phyloP scores from a whole-genome alignment of 1,140 invertebrate species.

The Bombus waltoni region DNA sequence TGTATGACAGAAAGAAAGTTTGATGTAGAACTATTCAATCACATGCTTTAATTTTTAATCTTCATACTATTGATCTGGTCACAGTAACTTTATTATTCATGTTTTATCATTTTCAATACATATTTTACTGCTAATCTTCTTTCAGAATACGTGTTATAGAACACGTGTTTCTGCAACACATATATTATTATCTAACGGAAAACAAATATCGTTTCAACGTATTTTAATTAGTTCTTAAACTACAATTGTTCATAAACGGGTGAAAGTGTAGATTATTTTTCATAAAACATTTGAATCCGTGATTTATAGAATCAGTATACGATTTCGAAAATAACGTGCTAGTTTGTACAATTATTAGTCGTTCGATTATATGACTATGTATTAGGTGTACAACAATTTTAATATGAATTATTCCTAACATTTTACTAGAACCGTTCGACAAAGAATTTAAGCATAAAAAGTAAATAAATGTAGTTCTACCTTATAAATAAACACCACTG shows the following conservation, averaged over 20 bases:
- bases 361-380: constrained; percentile 4
- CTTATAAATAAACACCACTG: constrained; percentile 39
- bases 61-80: constrained; percentile 12
- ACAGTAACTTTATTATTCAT: constrained; percentile 42
- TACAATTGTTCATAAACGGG: not conserved
- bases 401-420: constrained; percentile 34
- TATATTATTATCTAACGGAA: constrained; percentile 29
- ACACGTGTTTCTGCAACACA: constrained; percentile 23
- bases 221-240: constrained; percentile 17
- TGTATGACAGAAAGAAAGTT: not conserved
- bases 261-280: constrained; percentile 12
- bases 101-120: constrained; percentile 29
- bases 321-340: not conserved
- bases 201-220: constrained; percentile 6
- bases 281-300: constrained; percentile 30
- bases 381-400: constrained; percentile 23
- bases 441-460: constrained; percentile 15
- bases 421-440: constrained; percentile 5
- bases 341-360: constrained; percentile 40
- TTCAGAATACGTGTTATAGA: not conserved
- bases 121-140: constrained; percentile 17
- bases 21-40: not conserved
- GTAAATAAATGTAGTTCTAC: constrained; percentile 15
- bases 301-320: not conserved
- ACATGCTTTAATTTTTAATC: not conserved